These are phyloP conservation scores for Melieria crassipennis DNA, from an alignment of 2,888 invertebrate species.

Conservation along the genomic window DNA sequence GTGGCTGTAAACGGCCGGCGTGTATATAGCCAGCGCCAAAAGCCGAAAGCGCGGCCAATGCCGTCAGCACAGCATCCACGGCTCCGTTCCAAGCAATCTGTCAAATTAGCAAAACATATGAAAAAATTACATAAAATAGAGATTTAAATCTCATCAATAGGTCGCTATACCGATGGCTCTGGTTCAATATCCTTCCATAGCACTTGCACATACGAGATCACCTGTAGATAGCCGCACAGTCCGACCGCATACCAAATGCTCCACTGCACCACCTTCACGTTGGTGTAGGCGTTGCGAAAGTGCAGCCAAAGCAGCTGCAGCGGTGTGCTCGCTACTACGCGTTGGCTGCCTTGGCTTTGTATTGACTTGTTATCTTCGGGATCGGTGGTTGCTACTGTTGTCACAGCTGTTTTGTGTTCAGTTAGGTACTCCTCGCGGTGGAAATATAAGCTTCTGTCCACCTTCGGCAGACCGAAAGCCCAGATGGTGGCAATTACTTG, in stretches of 20 bases:
- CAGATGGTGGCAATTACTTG: constrained; percentile 72
- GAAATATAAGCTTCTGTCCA: constrained; percentile 74
- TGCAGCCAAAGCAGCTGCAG: constrained; percentile 69
- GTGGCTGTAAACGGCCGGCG: constrained; percentile 55
- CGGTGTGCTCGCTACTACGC: constrained; percentile 34
- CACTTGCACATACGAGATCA: constrained; percentile 76
- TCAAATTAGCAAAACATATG: not conserved
- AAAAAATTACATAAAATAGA: not conserved
- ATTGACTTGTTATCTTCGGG: constrained; percentile 33
- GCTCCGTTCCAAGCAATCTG: constrained; percentile 74
- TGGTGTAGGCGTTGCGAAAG: constrained; percentile 71
- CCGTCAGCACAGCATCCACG: constrained; percentile 80
- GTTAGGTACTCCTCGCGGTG: constrained; percentile 60
- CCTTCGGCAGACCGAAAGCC: constrained; percentile 73
- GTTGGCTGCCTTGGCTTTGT: constrained; percentile 57
- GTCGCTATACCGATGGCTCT: constrained; percentile 53
- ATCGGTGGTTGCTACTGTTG: constrained; percentile 10
- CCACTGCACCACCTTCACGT: constrained; percentile 75
- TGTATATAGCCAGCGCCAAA: constrained; percentile 68
- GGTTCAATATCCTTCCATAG: constrained; percentile 72
- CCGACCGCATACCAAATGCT: constrained; percentile 81
- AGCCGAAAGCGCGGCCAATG: constrained; percentile 74
- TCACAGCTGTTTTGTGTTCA: not conserved
- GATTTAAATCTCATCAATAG: not conserved
- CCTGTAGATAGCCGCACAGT: constrained; percentile 77